Conservation (phyloP, 1,140 invertebrate genomes). For the Drosophila novamexicana region DNA sequence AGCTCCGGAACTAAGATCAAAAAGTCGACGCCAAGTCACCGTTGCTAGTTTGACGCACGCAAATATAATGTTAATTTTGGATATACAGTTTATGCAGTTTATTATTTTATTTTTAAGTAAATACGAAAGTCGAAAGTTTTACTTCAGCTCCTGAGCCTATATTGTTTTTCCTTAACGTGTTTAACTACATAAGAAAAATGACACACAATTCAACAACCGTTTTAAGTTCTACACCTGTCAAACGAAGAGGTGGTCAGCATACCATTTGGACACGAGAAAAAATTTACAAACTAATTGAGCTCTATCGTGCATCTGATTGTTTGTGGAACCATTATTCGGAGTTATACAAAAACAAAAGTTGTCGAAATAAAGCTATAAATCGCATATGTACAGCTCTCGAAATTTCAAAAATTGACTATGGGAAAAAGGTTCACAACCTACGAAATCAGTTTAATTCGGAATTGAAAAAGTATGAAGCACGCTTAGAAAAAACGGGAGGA, state of each 20-base stretch:
- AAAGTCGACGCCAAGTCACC: too few relatives aligned
- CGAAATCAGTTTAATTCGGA: constrained; percentile 82
- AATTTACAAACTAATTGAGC: constrained; percentile 71
- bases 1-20: too few relatives aligned
- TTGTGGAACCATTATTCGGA: constrained; percentile 76
- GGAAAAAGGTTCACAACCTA: constrained; percentile 80
- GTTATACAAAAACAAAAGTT: constrained; percentile 74
- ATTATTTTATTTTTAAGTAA: too few relatives aligned
- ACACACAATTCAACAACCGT: too few relatives aligned
- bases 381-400: constrained; percentile 59
- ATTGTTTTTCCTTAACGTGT: too few relatives aligned
- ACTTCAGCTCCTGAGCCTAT: too few relatives aligned
- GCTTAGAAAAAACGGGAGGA: constrained; percentile 58
- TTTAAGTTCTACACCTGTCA: constrained; percentile 2
- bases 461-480: constrained; percentile 72
- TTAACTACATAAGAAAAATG: too few relatives aligned
- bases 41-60: too few relatives aligned
- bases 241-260: constrained; percentile 24
- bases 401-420: constrained; percentile 74
- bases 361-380: constrained; percentile 66
- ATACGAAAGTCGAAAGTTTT: too few relatives aligned
- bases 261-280: constrained; percentile 77
- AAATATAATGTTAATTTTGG: too few relatives aligned
- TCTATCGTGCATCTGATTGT: constrained; percentile 73
- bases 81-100: too few relatives aligned